Conservation (phyloP, 2,888 invertebrate species). For the Pachydiplax longipennis region DNA sequence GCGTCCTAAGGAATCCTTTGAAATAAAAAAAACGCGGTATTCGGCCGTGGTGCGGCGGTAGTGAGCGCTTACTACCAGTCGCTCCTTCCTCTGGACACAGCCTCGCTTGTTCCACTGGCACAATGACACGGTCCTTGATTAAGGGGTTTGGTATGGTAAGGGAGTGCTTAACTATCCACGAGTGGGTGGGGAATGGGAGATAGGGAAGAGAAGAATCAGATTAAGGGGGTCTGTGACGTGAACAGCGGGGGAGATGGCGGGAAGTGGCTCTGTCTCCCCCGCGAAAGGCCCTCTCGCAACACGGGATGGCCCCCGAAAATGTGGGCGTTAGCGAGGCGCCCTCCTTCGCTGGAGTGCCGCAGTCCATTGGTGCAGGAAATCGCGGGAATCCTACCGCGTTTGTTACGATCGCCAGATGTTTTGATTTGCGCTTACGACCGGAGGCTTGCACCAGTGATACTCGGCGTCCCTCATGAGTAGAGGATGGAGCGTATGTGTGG, state of each 20-base stretch:
- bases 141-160: not conserved
- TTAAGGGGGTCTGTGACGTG: not conserved
- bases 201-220: not conserved
- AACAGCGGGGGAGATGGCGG: not conserved
- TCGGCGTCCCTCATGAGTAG: too few species aligned
- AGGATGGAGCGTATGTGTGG: too few species aligned
- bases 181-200: not conserved
- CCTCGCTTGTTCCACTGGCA: constrained; percentile 17
- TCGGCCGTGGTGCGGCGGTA: not conserved
- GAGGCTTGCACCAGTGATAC: too few species aligned
- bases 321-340: not conserved
- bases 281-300: not conserved
- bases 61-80: not conserved
- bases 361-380: too few species aligned
- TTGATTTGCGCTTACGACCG: too few species aligned
- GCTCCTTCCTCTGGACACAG: not conserved
- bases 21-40: not conserved
- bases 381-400: too few species aligned
- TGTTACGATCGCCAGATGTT: too few species aligned
- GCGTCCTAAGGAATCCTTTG: not conserved
- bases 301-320: not conserved
- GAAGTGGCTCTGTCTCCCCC: not conserved
- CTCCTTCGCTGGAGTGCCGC: not conserved
- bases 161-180: not conserved
- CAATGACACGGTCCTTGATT: constrained; percentile 37